Base-by-base conservation (phyloP, 2,888 invertebrate species). In the Chrysopilus asiliformis region DNA sequence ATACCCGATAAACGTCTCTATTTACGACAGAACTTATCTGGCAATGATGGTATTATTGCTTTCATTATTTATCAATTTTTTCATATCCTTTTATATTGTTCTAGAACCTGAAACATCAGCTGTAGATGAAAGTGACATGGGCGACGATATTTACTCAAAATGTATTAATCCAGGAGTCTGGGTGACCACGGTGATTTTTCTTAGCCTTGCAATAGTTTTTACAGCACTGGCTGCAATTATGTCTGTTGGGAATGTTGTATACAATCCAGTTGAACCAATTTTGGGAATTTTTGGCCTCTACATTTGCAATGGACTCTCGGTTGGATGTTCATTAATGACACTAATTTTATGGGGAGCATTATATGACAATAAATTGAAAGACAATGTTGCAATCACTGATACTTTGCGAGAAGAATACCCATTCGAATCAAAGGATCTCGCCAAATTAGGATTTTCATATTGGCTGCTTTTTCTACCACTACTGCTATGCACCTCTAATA, bases 221-320 rank as follows among this genome's bases (percentile, higher is more conserved):
- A 65, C 68, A 1, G 50, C 68, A 32, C 45, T 66, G 12, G 56
- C 67, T 2, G 55, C 66, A 9, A 54, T 64, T 2, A 67, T 76
- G 49, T 64, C 73, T 10, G 50, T 72, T 8, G 66, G 71, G 51
- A 78, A 77, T 53, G 65, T 71, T 3, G 65, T 68, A 25, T 65
- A 66, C 9, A 72, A 69, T 49, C 76, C 76, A 2, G 64, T 72
- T 4, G 69, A 74, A 53, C 64, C 67, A 16, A 45, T 52, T 40
- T 48, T 49, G 7, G 50, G 49, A 27, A 43, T 49, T 13, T 60
- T 65, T 39, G 75, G 76, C 3, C 57, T 78, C 8, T 75, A 70
- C 48, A 51, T 73, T 10, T 76, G 74, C 68, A 75, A 76, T 51
- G 61, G 57, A 4, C 47, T 70, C 18, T 71, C 72, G 16, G 49